Base-by-base conservation (phyloP, 2,113 vertebrate species). In the Gymnobelideus leadbeateri region DNA sequence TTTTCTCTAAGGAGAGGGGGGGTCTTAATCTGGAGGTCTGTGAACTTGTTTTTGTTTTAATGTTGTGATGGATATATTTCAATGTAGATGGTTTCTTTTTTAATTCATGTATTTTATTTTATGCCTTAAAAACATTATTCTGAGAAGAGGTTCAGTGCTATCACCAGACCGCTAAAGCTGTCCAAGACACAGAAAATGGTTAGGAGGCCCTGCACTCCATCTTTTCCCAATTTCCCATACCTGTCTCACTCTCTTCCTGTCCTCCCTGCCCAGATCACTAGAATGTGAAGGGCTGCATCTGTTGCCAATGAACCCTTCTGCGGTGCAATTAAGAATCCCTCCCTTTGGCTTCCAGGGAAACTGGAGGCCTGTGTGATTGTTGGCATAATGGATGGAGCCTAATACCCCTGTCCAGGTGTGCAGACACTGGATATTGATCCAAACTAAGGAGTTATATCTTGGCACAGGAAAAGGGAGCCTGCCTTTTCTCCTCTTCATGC, bases 281-380 rank as follows among this genome's bases (percentile, higher is more conserved):
- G 94, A 96, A 96, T 97, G 96, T 94, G 96, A 97, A 93, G 95
- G 92, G 90, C 92, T 96, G 89, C 96, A 96, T 96, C 97, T 97
- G 94, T 93, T 96, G 89, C 90, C 57, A 93, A 91, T 92, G 94
- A 96, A 51, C 94, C 95, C 52, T 96, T 97, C 96, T 97, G 94
- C 93, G 89, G 92, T 91, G 50, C 91, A 95, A 92, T 97, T 96
- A 97, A 95, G 95, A 95, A 91, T 96, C 91, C 90, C 46, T 96
- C 95, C 96, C 94, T 96, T 96, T 94, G 61, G 89, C 93, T 96
- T 94, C 92, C 96, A 51, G 92, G 96, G 92, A 96, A 96, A 61
- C 91, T 96, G 93, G 97, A 96, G 93, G 89, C 91, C 37, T 37
- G 51, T 89, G 54, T 92, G 92, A 95, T 96, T 94, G 28, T 24